Evolutionary conservation across 2,888 invertebrate genomes (phyloP).

Genomic region (Acanthococcus lagerstroemiae): DNA sequence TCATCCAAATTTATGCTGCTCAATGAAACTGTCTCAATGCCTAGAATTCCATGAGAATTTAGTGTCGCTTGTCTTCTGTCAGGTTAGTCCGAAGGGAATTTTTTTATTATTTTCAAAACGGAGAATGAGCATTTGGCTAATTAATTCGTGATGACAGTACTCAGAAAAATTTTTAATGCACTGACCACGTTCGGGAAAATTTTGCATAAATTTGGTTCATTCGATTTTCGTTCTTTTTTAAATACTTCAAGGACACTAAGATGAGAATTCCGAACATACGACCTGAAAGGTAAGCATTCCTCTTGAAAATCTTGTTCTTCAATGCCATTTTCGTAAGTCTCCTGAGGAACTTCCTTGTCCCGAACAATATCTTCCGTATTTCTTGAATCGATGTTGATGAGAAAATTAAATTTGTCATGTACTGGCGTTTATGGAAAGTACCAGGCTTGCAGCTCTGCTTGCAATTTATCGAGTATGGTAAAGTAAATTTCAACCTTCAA

Average conservation of each 20-base stretch:
- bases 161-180: background rate
- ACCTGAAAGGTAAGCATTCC: background rate
- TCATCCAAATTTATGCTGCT: background rate
- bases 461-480: background rate
- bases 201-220: background rate
- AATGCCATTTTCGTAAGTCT: background rate
- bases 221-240: background rate
- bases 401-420: background rate
- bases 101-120: constrained; percentile 24
- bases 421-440: background rate
- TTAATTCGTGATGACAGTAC: background rate
- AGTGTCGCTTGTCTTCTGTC: background rate
- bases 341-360: background rate
- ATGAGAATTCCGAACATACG: background rate
- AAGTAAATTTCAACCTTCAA: background rate
- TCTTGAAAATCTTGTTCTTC: background rate
- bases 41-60: background rate
- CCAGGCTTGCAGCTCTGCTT: background rate
- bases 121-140: constrained; percentile 19
- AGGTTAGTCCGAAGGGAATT: background rate
- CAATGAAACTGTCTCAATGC: background rate
- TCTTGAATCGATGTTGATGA: background rate
- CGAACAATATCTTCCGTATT: background rate
- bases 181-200: background rate
- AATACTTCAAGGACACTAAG: background rate